phyloP scores from a whole-genome alignment of 2,888 invertebrate genomes.

The Nesidiocoris tenuis region DNA sequence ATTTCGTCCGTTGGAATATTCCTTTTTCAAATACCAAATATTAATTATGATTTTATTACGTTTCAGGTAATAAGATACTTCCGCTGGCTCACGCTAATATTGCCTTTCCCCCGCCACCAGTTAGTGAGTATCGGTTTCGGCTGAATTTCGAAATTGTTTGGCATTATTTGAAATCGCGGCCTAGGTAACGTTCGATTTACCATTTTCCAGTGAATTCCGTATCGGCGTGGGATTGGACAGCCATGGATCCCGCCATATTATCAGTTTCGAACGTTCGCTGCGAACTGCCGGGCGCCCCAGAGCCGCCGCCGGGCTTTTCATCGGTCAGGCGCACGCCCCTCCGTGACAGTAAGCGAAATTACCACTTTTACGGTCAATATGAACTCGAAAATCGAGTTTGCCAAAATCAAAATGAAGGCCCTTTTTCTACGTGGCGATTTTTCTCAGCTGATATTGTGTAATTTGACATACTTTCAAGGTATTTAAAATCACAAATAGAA shows the following conservation, averaged over 20 bases:
- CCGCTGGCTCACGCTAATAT: slow-evolving; percentile 55
- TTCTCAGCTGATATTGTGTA: too few species aligned
- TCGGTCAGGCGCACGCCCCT: slow-evolving; percentile 50
- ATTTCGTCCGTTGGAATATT: too few species aligned
- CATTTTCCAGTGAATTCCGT: background rate
- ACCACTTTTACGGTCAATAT: too few species aligned
- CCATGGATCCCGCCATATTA: slow-evolving; percentile 90
- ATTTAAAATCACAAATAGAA: too few species aligned
- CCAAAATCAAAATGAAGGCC: too few species aligned
- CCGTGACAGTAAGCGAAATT: slow-evolving; percentile 26
- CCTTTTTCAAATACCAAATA: too few species aligned
- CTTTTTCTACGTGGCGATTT: too few species aligned
- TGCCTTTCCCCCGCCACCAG: slow-evolving; percentile 50
- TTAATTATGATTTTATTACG: slow-evolving; percentile 20
- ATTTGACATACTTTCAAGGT: too few species aligned
- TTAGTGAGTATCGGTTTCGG: slow-evolving; percentile 29
- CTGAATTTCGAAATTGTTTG: too few species aligned
- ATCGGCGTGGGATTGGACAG: slow-evolving; percentile 76
- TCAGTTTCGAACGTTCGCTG: slow-evolving; percentile 61
- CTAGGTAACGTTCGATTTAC: too few species aligned
- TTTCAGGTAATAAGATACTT: slow-evolving; percentile 61
- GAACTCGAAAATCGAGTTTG: too few species aligned
- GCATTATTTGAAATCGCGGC: too few species aligned
- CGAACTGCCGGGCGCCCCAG: slow-evolving; percentile 50
- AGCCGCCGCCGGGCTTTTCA: slow-evolving; percentile 51